phyloP scores from a whole-genome alignment of 2,888 invertebrate species.

The Azorinus chamasolen region DNA sequence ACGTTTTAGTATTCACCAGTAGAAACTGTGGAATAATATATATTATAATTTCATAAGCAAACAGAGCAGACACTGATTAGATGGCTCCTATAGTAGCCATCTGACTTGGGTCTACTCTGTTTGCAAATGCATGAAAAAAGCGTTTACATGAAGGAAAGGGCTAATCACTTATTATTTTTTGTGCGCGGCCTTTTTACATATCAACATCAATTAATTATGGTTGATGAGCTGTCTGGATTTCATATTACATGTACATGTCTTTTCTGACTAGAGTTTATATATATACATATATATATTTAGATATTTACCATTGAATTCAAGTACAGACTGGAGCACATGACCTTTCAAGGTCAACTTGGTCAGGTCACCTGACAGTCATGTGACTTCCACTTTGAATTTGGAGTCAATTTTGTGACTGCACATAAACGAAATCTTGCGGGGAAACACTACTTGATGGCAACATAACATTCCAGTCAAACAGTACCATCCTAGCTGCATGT shows the following conservation, averaged over 20 bases:
- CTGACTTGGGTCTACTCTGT: no score
- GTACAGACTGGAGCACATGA: conserved; percentile 22
- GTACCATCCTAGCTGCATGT: not conserved
- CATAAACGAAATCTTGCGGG: conserved; percentile 30
- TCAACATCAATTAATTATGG: not conserved
- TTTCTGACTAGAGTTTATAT: conserved; percentile 45
- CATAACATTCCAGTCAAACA: no score
- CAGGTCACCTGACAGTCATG: conserved; percentile 25
- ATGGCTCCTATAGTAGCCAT: no score
- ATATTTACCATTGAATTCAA: conserved; percentile 37
- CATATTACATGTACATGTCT: conserved; percentile 41
- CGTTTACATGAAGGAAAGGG: no score
- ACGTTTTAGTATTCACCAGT: conserved; percentile 7
- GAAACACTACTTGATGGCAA: conserved; percentile 39
- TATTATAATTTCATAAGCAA: no score
- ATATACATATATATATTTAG: conserved; percentile 27
- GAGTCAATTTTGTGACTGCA: conserved; percentile 38
- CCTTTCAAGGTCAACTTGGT: not conserved
- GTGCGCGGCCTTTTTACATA: no score
- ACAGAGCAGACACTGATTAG: no score
- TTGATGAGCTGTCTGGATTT: conserved; percentile 25
- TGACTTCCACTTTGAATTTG: conserved; percentile 19
- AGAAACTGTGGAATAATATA: no score
- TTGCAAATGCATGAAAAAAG: no score
- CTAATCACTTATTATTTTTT: no score